Conservation (phyloP, 2,113 vertebrate genomes). For the Lates calcarifer region DNA sequence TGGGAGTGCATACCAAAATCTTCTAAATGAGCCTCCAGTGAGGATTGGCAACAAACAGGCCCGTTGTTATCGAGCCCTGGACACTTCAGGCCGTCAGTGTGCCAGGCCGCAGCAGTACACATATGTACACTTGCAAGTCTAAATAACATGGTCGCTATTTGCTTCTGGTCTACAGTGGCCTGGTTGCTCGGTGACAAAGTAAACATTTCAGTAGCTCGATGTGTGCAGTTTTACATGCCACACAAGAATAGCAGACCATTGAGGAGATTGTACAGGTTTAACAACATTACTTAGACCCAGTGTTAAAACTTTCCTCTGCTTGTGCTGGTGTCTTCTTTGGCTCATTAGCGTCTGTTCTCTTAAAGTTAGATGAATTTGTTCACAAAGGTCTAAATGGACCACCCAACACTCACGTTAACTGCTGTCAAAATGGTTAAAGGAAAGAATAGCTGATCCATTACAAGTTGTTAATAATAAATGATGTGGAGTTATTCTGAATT, state of each 20-base stretch:
- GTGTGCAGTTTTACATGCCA: slow-evolving; percentile 23
- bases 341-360: slow-evolving; percentile 34
- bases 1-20: slow-evolving; percentile 86
- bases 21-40: slow-evolving; percentile 86
- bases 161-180: slow-evolving; percentile 33
- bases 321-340: slow-evolving; percentile 16
- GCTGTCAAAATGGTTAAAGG: background rate
- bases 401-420: slow-evolving; percentile 18
- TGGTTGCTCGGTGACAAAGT: slow-evolving; percentile 56
- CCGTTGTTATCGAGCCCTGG: slow-evolving; percentile 64
- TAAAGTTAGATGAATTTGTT: slow-evolving; percentile 22
- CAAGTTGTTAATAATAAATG: background rate
- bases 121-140: slow-evolving; percentile 5
- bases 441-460: background rate
- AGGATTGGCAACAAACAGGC: slow-evolving; percentile 81
- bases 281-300: slow-evolving; percentile 10
- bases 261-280: slow-evolving; percentile 42
- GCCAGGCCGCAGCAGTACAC: slow-evolving; percentile 24
- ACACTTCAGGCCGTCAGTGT: slow-evolving; percentile 61
- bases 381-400: slow-evolving; percentile 23
- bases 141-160: slow-evolving; percentile 44
- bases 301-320: slow-evolving; percentile 22
- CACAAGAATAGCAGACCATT: slow-evolving; percentile 34
- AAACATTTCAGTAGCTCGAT: slow-evolving; percentile 49
- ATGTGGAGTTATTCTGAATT: background rate